Conservation (phyloP, 2,113 vertebrate species). For the Asarcornis scutulata region DNA sequence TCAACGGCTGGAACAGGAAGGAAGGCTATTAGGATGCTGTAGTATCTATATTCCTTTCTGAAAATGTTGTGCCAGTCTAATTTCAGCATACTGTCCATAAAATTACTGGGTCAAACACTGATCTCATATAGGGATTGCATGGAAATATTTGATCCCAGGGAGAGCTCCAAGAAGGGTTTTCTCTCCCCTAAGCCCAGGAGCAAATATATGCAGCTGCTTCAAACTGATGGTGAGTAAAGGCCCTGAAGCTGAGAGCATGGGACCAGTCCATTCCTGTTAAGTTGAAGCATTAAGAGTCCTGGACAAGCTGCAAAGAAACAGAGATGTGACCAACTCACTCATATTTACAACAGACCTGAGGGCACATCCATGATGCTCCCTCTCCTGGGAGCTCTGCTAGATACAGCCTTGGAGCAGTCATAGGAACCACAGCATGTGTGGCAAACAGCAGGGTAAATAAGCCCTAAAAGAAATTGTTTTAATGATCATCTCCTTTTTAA, state of each 20-base stretch:
- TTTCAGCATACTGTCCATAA: constrained; percentile 10
- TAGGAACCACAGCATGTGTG: not conserved
- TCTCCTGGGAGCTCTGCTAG: constrained; percentile 4
- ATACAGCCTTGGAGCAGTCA: not conserved
- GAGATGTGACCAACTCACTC: constrained; percentile 28
- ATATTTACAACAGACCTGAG: constrained; percentile 30
- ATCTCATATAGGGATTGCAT: constrained; percentile 20
- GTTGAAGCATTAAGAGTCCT: constrained; percentile 27
- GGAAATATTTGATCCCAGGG: not conserved
- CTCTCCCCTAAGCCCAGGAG: constrained; percentile 13
- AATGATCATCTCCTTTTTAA: not conserved
- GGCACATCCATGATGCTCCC: not conserved
- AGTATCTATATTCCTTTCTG: not conserved
- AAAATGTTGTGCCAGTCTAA: not conserved
- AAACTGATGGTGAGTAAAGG: constrained; percentile 29
- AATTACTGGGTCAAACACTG: constrained; percentile 13
- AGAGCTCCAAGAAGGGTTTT: constrained; percentile 30
- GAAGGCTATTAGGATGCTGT: not conserved
- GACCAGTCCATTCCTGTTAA: constrained; percentile 51
- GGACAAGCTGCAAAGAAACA: constrained; percentile 27
- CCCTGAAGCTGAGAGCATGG: constrained; percentile 33
- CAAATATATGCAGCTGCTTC: constrained; percentile 54
- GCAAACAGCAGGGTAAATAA: constrained; percentile 16
- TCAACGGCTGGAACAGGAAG: not conserved
- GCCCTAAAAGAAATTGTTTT: constrained; percentile 5